Conservation (phyloP, 1,140 invertebrate genomes). For the Hyposmocoma kahamanoa region DNA sequence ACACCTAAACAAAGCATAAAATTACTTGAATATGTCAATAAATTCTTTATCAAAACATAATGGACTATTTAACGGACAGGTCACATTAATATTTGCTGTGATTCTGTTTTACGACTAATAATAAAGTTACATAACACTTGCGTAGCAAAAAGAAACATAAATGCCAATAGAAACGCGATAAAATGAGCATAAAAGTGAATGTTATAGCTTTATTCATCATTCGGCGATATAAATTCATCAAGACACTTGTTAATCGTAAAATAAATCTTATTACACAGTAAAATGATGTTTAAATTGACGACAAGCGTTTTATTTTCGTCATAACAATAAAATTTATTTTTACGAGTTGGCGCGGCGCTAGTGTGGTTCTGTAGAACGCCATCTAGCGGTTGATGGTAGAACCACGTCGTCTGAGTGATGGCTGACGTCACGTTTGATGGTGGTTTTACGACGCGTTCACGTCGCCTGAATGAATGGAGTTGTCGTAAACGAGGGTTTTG, state of each 20-base stretch:
- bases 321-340: constrained; percentile 74
- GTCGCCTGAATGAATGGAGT: constrained; percentile 40
- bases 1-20: neutral
- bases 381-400: constrained; percentile 34
- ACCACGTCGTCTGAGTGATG: constrained; percentile 28
- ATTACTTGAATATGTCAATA: constrained; percentile 12
- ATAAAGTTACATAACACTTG: constrained; percentile 31
- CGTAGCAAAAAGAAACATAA: constrained; percentile 47
- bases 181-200: constrained; percentile 54
- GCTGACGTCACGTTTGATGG: constrained; percentile 43
- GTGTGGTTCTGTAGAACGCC: constrained; percentile 38
- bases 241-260: constrained; percentile 72
- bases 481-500: constrained; percentile 44
- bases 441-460: constrained; percentile 32
- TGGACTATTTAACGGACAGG: neutral
- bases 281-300: constrained; percentile 73
- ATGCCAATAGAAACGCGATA: constrained; percentile 59
- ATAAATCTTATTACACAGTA: constrained; percentile 72
- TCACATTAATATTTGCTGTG: constrained; percentile 21
- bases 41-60: constrained; percentile 7
- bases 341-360: constrained; percentile 42
- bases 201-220: constrained; percentile 71
- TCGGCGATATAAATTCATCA: constrained; percentile 68
- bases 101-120: constrained; percentile 38
- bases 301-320: constrained; percentile 73